Conservation (phyloP, 2,888 invertebrate genomes). For the Aleiodes alternator region DNA sequence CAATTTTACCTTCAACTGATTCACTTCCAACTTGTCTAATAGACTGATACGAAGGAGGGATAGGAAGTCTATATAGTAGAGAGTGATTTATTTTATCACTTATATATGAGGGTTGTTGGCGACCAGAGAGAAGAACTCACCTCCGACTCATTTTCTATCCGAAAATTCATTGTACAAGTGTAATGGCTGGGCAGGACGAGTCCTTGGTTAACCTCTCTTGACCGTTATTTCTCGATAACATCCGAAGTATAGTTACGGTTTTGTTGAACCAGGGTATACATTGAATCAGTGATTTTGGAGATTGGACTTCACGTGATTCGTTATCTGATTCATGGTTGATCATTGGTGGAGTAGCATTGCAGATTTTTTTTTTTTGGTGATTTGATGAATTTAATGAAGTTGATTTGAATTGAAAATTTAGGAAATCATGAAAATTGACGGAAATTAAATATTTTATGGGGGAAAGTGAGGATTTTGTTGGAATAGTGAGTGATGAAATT, state of each 20-base stretch:
- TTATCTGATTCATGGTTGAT: too few species aligned
- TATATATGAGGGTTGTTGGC: conserved; percentile 42
- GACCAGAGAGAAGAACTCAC: background rate
- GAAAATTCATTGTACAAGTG: conserved; percentile 43
- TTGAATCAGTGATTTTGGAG: too few species aligned
- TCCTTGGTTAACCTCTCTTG: conserved; percentile 39
- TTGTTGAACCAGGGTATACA: too few species aligned
- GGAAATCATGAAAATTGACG: too few species aligned
- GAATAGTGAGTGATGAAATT: too few species aligned
- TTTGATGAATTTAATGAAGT: too few species aligned
- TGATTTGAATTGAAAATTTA: too few species aligned
- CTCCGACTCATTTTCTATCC: conserved; percentile 23
- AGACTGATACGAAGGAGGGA: conserved; percentile 49
- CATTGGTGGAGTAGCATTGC: too few species aligned
- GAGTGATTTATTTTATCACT: conserved; percentile 67
- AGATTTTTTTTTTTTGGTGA: too few species aligned
- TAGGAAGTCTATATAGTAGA: conserved; percentile 48
- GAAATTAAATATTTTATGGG: too few species aligned
- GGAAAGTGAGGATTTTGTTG: too few species aligned
- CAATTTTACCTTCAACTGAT: conserved; percentile 69
- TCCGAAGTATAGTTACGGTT: conserved; percentile 6
- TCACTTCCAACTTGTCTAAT: conserved; percentile 59
- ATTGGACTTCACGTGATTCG: too few species aligned
- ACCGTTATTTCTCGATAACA: conserved; percentile 37
- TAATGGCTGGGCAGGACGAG: conserved; percentile 46